Evolutionary conservation across 2,113 vertebrate genomes (phyloP).

Genomic region (Aegotheles bennettii): DNA sequence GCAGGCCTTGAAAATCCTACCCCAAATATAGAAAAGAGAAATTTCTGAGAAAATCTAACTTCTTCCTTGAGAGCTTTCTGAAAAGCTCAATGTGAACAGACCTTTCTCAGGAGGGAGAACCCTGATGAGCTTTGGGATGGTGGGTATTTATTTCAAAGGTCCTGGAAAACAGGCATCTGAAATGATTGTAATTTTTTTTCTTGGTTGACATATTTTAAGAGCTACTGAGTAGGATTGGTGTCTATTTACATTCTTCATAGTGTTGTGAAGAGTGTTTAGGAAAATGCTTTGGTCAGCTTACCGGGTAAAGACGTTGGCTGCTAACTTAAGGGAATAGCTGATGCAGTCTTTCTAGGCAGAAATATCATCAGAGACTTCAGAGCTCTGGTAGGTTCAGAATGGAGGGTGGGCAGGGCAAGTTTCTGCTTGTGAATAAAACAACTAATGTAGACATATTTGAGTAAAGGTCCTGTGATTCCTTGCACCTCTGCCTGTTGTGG

Average conservation of each 20-base stretch:
- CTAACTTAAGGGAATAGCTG: background rate
- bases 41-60: background rate
- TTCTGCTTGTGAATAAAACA: background rate
- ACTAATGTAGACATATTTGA: background rate
- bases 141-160: background rate
- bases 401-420: background rate
- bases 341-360: background rate
- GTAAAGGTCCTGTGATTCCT: background rate
- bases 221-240: background rate
- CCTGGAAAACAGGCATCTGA: background rate
- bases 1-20: background rate
- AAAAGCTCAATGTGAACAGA: background rate
- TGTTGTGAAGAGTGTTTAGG: background rate
- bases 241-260: background rate
- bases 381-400: background rate
- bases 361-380: background rate
- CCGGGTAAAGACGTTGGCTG: background rate
- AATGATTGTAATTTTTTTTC: background rate
- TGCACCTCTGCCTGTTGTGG: background rate
- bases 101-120: background rate
- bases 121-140: background rate
- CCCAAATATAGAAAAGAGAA: background rate
- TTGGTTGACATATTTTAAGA: background rate
- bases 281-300: background rate
- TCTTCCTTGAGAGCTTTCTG: background rate